Evolutionary conservation across 2,113 vertebrate species (phyloP).

Genomic region (Marcusenius ussheri): DNA sequence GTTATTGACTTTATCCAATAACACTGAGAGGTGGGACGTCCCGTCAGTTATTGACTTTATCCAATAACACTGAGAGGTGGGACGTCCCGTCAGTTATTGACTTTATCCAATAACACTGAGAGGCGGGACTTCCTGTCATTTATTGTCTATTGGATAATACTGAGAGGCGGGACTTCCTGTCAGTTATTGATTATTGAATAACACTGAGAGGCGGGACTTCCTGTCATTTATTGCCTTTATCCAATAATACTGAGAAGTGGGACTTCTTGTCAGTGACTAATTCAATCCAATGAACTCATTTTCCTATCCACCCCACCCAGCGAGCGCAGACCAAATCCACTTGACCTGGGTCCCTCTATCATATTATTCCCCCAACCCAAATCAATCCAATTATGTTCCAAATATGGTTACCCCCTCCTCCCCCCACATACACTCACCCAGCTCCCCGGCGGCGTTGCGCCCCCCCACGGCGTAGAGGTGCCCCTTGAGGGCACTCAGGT

Average conservation of each 20-base stretch:
- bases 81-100: not conserved
- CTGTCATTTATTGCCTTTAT: not conserved
- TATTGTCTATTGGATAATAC: too few relatives aligned
- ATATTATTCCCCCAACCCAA: not conserved
- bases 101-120: not conserved
- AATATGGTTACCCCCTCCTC: not conserved
- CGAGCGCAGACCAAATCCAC: too few relatives aligned
- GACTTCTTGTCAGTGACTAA: not conserved
- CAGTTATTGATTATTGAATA: too few relatives aligned
- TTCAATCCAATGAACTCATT: not conserved
- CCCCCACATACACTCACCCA: conserved; percentile 49
- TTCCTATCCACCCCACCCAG: too few relatives aligned
- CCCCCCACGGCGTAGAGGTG: conserved; percentile 73
- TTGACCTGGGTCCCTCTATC: not conserved
- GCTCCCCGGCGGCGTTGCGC: conserved; percentile 70
- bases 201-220: too few relatives aligned
- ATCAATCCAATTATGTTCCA: not conserved
- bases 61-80: not conserved
- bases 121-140: too few relatives aligned
- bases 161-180: not conserved
- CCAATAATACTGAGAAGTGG: too few relatives aligned
- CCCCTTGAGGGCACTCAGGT: conserved; percentile 81
- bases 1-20: not conserved
- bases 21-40: not conserved
- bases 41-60: not conserved